phyloP scores from a whole-genome alignment of 2,888 invertebrate genomes.

The Cerceris rybyensis region DNA sequence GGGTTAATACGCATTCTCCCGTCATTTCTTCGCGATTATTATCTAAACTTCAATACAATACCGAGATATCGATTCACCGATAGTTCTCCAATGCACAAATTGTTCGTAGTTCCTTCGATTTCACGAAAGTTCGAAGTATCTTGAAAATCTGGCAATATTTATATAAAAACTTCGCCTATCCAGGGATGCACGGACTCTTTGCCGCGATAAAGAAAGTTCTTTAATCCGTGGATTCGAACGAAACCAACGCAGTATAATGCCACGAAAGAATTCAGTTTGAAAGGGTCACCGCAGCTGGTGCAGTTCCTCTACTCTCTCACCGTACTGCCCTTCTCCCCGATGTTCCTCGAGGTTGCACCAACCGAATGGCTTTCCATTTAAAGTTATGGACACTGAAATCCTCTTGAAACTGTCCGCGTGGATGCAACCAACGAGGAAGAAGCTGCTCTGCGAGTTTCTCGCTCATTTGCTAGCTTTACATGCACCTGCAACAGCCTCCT shows the following conservation, averaged over 20 bases:
- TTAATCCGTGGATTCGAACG: constrained; percentile 37
- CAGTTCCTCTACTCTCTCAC: constrained; percentile 17
- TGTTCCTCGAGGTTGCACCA: constrained; percentile 4
- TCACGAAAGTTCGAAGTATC: constrained; percentile 4
- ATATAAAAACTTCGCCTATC: constrained; percentile 19
- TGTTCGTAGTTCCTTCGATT: neutral
- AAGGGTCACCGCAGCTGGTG: constrained; percentile 22
- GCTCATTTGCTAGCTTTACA: constrained; percentile 46
- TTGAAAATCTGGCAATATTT: constrained; percentile 35
- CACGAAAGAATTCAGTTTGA: constrained; percentile 22
- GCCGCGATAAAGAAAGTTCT: constrained; percentile 31
- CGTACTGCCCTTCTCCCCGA: constrained; percentile 12
- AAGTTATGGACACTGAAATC: constrained; percentile 55
- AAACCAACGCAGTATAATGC: constrained; percentile 12
- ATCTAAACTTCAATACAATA: no score
- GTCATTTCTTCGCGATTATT: no score
- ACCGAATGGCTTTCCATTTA: constrained; percentile 60
- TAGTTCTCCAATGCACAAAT: neutral
- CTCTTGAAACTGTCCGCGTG: constrained; percentile 43
- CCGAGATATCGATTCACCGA: no score
- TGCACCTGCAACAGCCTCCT: constrained; percentile 46
- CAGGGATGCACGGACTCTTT: constrained; percentile 33
- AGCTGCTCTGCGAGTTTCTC: constrained; percentile 31
- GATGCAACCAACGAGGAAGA: constrained; percentile 37
- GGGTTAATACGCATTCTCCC: no score